Percentiles rank a stretch among this genome's conserved stretches.
Conservation (phyloP, 2,113 vertebrate species). For the Upupa epops region DNA sequence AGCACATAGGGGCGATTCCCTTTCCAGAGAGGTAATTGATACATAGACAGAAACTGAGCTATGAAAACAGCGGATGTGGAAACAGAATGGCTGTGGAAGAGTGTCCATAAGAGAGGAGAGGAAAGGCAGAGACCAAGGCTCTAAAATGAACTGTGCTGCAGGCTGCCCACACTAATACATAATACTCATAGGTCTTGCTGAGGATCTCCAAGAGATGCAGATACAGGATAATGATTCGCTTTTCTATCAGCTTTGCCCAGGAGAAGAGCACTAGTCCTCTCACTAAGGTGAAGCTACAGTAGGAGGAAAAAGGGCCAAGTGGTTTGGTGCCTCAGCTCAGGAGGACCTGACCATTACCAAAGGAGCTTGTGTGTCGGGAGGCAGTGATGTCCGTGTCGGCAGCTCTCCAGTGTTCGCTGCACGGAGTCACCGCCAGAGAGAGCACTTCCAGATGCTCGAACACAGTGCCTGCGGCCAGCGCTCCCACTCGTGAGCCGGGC, state of each 20-base stretch:
- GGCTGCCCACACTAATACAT: background rate
- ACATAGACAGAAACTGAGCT: background rate
- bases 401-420: background rate
- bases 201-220: background rate
- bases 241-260: background rate
- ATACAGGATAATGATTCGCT: rapidly evolving
- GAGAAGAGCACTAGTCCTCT: background rate
- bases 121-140: background rate
- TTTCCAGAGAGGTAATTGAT: background rate
- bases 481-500: rapidly evolving
- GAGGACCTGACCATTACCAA: rapidly evolving
- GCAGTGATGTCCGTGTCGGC: rapidly evolving
- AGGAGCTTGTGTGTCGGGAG: background rate
- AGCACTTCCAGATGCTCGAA: background rate
- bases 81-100: background rate
- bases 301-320: background rate
- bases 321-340: background rate
- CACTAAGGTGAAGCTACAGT: background rate
- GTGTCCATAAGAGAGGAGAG: background rate
- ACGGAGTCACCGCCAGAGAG: background rate
- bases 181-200: background rate
- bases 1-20: background rate
- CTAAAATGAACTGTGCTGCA: too few relatives aligned
- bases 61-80: background rate
- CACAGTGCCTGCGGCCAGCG: background rate